Percentiles rank a stretch among this genome's conserved stretches.
Conservation (phyloP, 1,140 invertebrate species). For the Brachionus angularis region DNA sequence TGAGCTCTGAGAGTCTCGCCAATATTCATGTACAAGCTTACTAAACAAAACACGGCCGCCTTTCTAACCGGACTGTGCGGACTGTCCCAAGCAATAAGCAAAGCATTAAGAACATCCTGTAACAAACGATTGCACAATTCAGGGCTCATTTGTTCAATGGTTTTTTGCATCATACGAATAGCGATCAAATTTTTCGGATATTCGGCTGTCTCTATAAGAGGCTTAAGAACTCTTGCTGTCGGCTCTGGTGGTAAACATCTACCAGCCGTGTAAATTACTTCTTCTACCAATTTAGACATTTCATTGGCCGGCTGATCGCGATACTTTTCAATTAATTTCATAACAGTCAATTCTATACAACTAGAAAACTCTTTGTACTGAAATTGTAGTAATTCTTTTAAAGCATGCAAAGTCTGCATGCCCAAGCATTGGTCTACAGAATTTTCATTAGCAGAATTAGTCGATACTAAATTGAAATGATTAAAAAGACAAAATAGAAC, state of each 20-base stretch:
- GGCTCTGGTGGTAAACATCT: conserved; percentile 68
- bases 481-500: conserved; percentile 71
- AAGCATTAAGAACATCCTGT: conserved; percentile 75
- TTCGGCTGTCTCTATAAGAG: conserved; percentile 76
- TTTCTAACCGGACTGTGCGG: conserved; percentile 82
- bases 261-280: conserved; percentile 69
- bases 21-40: conserved; percentile 77
- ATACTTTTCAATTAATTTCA: conserved; percentile 79
- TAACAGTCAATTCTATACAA: conserved; percentile 79
- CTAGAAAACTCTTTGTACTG: conserved; percentile 72
- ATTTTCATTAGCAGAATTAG: conserved; percentile 1
- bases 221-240: conserved; percentile 67
- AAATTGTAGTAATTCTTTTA: conserved; percentile 74
- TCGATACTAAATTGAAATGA: conserved; percentile 64
- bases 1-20: conserved; percentile 79
- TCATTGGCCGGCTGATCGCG: conserved; percentile 58
- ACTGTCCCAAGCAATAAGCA: conserved; percentile 81
- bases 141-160: conserved; percentile 52
- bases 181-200: conserved; percentile 82
- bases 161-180: conserved; percentile 83
- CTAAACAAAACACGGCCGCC: conserved; percentile 89
- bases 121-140: conserved; percentile 62
- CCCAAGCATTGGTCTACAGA: neutral
- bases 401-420: conserved; percentile 68
- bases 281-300: conserved; percentile 61